These are phyloP conservation scores for Drosophila mimetica DNA, from an alignment of 2,888 invertebrate genomes.

Conservation along the genomic window DNA sequence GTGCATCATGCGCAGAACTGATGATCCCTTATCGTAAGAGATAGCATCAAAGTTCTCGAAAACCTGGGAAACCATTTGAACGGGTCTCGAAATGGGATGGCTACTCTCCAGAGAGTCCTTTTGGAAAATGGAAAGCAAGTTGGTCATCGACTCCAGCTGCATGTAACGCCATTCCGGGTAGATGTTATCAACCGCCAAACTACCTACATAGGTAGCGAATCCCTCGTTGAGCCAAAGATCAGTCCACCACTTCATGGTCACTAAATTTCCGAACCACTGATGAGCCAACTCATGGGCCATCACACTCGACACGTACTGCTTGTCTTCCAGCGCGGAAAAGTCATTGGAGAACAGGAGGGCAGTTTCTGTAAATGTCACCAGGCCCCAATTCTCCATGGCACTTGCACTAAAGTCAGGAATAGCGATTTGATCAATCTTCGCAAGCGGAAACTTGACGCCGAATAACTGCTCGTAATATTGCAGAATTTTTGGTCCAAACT, in stretches of 20 bases:
- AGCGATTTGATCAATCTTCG: constrained; percentile 92
- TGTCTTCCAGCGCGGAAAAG: constrained; percentile 86
- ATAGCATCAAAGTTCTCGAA: constrained; percentile 92
- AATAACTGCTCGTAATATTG: constrained; percentile 88
- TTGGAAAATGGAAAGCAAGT: constrained; percentile 86
- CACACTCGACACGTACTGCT: constrained; percentile 85
- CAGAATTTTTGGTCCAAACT: constrained; percentile 89
- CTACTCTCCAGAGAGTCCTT: constrained; percentile 90
- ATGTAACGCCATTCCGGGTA: constrained; percentile 87
- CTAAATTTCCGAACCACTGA: constrained; percentile 92
- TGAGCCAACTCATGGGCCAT: constrained; percentile 90
- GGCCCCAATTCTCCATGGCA: constrained; percentile 96
- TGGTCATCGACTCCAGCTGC: constrained; percentile 85
- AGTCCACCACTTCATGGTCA: constrained; percentile 93
- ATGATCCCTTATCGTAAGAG: constrained; percentile 92
- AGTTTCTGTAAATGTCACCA: constrained; percentile 90
- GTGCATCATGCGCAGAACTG: constrained; percentile 95
- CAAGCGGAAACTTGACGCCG: constrained; percentile 86
- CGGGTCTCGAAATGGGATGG: constrained; percentile 90
- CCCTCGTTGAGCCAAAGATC: constrained; percentile 92
- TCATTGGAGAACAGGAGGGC: constrained; percentile 88
- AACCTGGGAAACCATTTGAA: constrained; percentile 90
- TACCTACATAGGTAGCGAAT: constrained; percentile 88
- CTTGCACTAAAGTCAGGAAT: constrained; percentile 92
- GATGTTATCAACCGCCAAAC: constrained; percentile 85